Evolutionary conservation across 2,113 vertebrate genomes (phyloP).

Genomic region (Grammomys dolichurus): DNA sequence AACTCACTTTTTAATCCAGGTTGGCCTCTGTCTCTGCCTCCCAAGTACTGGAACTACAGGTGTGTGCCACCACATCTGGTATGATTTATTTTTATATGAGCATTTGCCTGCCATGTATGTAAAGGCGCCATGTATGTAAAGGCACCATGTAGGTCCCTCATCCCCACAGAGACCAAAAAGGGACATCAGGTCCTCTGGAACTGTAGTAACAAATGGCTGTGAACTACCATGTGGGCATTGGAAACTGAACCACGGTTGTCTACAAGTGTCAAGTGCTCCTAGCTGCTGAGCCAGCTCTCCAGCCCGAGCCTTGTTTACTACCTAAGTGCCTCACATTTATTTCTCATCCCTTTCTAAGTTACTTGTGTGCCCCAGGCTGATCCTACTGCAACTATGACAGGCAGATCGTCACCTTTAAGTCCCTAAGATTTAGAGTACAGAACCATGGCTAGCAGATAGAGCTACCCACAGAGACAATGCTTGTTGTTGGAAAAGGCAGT

Average conservation of each 20-base stretch:
- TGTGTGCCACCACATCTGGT: background rate
- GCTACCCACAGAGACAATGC: background rate
- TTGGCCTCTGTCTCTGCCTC: background rate
- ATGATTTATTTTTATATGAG: background rate
- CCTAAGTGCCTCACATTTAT: background rate
- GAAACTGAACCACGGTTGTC: background rate
- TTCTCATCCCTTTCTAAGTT: conserved; percentile 27
- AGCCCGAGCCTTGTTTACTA: background rate
- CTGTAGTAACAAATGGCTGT: background rate
- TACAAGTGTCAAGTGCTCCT: background rate
- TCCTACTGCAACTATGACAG: background rate
- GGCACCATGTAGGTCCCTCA: background rate
- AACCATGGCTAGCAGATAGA: background rate
- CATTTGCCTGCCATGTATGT: background rate
- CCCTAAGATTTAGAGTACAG: background rate
- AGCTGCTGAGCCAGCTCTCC: background rate
- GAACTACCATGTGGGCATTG: background rate
- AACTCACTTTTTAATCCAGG: background rate
- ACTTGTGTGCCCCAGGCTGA: background rate
- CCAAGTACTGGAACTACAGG: background rate
- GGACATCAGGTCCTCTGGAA: background rate
- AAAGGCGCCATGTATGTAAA: background rate
- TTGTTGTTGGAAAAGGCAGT: conserved; percentile 32
- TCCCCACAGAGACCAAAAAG: background rate
- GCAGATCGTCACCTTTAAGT: background rate